Evolutionary conservation across 2,888 invertebrate genomes (phyloP).

Genomic region (Drepana falcataria): DNA sequence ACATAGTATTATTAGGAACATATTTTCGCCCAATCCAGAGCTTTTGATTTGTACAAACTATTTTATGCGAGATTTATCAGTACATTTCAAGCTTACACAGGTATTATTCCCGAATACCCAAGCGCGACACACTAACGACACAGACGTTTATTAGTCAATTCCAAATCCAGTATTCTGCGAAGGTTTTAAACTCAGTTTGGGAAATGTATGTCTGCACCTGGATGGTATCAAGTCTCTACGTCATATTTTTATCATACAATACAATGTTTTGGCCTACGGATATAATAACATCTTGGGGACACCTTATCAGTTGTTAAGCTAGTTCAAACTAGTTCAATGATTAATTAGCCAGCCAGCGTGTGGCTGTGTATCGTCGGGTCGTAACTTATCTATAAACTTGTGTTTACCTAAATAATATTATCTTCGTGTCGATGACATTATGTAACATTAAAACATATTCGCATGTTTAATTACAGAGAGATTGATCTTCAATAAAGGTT

Average conservation of each 20-base stretch:
- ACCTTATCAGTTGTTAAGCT: neutral
- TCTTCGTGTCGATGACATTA: conserved; percentile 19
- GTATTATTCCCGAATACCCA: too few species aligned
- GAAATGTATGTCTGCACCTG: neutral
- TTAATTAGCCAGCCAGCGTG: conserved; percentile 9
- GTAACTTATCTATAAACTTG: conserved; percentile 14
- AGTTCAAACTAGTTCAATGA: conserved; percentile 19
- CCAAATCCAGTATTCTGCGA: too few species aligned
- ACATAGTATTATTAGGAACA: too few species aligned
- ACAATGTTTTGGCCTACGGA: neutral
- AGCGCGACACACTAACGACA: too few species aligned
- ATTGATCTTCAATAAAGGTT: neutral
- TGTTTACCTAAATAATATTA: conserved; percentile 4
- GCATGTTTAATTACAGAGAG: conserved; percentile 4
- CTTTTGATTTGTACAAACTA: too few species aligned
- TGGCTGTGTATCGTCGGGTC: conserved; percentile 13
- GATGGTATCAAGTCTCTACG: neutral
- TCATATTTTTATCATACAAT: too few species aligned
- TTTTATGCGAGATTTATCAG: too few species aligned
- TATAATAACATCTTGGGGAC: neutral
- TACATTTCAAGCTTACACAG: too few species aligned
- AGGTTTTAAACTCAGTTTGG: too few species aligned
- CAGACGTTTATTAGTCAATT: too few species aligned
- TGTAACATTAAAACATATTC: conserved; percentile 3
- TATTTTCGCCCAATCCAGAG: too few species aligned